phyloP scores from a whole-genome alignment of 2,888 invertebrate species.

The Poecilobothrus nobilitatus region DNA sequence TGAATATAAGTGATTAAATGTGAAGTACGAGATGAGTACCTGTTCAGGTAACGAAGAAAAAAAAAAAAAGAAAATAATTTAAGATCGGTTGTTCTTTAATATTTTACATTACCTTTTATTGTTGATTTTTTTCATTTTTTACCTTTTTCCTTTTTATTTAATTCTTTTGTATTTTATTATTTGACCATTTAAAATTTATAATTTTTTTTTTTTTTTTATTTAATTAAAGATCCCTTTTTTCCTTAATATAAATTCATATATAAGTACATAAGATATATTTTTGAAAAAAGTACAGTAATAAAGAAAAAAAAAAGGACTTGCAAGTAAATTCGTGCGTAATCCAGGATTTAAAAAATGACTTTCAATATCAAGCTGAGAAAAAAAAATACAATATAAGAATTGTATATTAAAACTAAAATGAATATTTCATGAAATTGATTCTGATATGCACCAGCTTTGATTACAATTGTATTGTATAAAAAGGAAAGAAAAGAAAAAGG shows the following conservation, averaged over 20 bases:
- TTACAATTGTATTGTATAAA: not conserved
- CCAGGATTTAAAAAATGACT: constrained; percentile 1
- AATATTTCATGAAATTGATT: not conserved
- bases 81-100: no score
- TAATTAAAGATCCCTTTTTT: no score
- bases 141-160: not conserved
- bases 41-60: no score
- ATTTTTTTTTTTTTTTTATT: not conserved
- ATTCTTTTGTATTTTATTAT: constrained; percentile 3
- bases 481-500: no score
- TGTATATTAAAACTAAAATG: not conserved
- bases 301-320: no score
- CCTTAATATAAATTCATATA: no score
- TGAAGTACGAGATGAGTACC: no score
- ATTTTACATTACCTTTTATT: no score
- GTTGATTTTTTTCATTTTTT: not conserved
- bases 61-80: no score
- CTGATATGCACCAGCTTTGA: not conserved
- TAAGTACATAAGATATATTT: no score
- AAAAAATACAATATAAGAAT: not conserved
- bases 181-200: not conserved
- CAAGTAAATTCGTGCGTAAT: not conserved
- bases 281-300: no score
- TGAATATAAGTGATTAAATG: no score
- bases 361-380: not conserved